These are phyloP conservation scores for Gymnocheta viridis DNA, from an alignment of 2,888 invertebrate genomes.

Conservation along the genomic window DNA sequence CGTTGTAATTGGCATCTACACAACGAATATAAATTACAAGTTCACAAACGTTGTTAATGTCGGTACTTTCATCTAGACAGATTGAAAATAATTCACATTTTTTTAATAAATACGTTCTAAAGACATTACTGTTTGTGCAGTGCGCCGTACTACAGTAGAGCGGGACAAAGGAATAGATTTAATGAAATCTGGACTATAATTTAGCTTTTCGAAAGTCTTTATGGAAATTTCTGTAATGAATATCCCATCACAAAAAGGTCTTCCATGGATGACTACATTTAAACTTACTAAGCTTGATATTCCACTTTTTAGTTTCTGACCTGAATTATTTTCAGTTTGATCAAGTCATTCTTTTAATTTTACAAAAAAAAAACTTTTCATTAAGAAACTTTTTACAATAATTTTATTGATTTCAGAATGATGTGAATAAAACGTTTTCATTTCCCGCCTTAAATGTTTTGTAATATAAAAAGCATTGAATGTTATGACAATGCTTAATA, in stretches of 20 bases:
- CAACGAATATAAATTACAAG: neutral
- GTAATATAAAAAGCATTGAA: no score
- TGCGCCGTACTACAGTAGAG: neutral
- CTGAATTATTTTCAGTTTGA: neutral
- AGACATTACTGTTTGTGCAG: neutral
- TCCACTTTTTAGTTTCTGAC: neutral
- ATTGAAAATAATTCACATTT: no score
- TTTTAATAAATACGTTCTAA: neutral
- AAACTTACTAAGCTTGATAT: neutral
- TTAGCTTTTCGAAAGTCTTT: constrained; percentile 1
- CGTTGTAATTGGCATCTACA: neutral
- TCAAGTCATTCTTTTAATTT: neutral
- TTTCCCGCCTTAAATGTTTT: no score
- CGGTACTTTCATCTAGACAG: no score
- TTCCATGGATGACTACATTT: neutral
- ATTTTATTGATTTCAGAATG: neutral
- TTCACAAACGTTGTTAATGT: neutral
- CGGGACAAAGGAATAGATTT: neutral
- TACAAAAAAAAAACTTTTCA: neutral
- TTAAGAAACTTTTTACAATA: neutral
- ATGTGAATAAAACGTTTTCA: neutral
- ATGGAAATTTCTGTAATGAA: neutral
- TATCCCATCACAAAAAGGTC: neutral
- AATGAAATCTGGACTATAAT: neutral
- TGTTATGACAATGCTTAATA: no score